phyloP scores from a whole-genome alignment of 2,113 vertebrate species.

The Dendrocopos noguchii region DNA sequence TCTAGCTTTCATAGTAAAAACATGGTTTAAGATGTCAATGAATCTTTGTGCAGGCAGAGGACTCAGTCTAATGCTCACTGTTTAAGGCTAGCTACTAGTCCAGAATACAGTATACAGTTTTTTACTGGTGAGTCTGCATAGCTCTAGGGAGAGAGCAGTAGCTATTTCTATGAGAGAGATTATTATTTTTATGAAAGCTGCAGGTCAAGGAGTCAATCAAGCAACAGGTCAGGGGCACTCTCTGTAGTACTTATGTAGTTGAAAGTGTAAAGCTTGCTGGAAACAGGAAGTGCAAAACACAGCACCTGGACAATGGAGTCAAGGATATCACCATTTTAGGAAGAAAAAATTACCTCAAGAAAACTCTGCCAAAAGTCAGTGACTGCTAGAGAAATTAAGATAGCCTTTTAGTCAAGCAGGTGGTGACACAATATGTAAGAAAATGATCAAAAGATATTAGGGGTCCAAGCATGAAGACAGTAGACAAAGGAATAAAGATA shows the following conservation, averaged over 20 bases:
- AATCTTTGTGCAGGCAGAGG: slow-evolving; percentile 66
- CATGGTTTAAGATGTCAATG: slow-evolving; percentile 50
- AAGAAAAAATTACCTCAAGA: neutral
- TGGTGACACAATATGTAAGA: slow-evolving; percentile 68
- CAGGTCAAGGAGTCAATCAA: slow-evolving; percentile 73
- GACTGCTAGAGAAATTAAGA: slow-evolving; percentile 52
- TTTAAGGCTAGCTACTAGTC: slow-evolving; percentile 69
- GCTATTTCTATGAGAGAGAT: slow-evolving; percentile 50
- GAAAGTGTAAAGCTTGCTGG: slow-evolving; percentile 79
- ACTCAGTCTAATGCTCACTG: slow-evolving; percentile 65
- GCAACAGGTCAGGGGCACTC: slow-evolving; percentile 64
- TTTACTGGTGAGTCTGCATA: slow-evolving; percentile 65
- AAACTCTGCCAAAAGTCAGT: slow-evolving; percentile 36
- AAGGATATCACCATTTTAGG: neutral
- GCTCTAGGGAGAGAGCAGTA: neutral
- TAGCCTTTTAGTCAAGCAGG: slow-evolving; percentile 54
- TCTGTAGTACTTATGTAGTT: slow-evolving; percentile 57
- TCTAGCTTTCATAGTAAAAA: slow-evolving; percentile 74
- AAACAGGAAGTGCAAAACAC: slow-evolving; percentile 86
- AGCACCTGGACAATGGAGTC: slow-evolving; percentile 78
- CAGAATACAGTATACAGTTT: slow-evolving; percentile 62
- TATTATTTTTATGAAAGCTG: slow-evolving; percentile 49
- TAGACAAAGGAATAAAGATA: slow-evolving; percentile 73
- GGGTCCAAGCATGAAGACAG: slow-evolving; percentile 78
- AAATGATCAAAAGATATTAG: slow-evolving; percentile 67